Evolutionary conservation across 2,113 vertebrate genomes (phyloP).

Genomic region (Pygoscelis antarcticus): DNA sequence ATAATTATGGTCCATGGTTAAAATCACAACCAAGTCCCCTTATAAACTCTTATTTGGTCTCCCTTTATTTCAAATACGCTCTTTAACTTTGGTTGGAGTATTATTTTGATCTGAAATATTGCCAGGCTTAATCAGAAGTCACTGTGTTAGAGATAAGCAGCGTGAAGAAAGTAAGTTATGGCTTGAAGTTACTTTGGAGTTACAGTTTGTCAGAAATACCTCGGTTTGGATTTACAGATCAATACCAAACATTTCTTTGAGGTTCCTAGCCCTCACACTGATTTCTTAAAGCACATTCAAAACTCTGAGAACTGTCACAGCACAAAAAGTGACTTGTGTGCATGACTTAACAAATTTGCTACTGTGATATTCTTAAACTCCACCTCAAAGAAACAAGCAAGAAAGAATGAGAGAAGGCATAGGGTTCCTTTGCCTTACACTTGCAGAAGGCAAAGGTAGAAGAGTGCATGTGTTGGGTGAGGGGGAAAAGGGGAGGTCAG

Average conservation of each 20-base stretch:
- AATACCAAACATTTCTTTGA: background rate
- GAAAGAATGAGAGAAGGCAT: background rate
- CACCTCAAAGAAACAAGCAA: background rate
- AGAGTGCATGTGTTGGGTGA: background rate
- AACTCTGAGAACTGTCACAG: background rate
- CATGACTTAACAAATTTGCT: background rate
- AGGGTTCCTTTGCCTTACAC: background rate
- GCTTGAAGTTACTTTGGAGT: background rate
- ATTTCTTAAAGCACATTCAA: background rate
- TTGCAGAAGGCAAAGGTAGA: background rate
- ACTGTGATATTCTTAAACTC: background rate
- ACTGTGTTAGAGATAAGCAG: background rate
- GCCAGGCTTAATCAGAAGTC: background rate
- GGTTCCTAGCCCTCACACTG: background rate
- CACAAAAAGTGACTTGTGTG: background rate
- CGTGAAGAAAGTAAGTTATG: background rate
- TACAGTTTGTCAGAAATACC: background rate
- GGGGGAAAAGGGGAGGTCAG: background rate
- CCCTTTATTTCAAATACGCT: background rate
- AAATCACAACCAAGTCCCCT: background rate
- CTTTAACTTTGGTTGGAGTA: background rate
- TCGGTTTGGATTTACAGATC: background rate
- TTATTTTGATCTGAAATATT: background rate
- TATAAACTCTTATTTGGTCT: background rate
- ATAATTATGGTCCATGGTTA: background rate